These are phyloP conservation scores for Xanthia icteritia DNA, from an alignment of 2,888 invertebrate genomes.

Conservation along the genomic window DNA sequence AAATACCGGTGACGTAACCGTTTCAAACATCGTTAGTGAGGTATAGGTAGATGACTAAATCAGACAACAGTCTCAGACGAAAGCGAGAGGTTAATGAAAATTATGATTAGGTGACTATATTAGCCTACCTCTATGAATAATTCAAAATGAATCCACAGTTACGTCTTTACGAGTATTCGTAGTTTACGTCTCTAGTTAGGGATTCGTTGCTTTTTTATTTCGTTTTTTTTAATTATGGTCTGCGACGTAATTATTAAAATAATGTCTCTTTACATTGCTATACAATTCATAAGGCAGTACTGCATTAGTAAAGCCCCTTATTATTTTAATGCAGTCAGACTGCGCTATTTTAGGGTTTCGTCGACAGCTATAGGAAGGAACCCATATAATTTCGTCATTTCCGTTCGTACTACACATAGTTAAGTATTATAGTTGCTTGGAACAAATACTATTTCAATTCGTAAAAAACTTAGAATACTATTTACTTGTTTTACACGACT, in stretches of 20 bases:
- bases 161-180: background rate
- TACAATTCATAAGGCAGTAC: slow-evolving; percentile 3
- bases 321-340: slow-evolving; percentile 41
- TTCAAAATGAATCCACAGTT: slow-evolving; percentile 17
- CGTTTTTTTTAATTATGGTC: background rate
- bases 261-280: background rate
- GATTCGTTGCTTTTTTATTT: background rate
- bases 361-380: slow-evolving; percentile 45
- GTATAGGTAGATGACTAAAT: slow-evolving; percentile 49
- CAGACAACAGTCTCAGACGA: slow-evolving; percentile 36
- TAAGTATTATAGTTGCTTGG: slow-evolving; percentile 1
- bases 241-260: background rate
- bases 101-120: slow-evolving; percentile 47
- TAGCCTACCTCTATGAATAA: slow-evolving; percentile 46
- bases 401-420: slow-evolving; percentile 35
- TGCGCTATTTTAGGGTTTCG: slow-evolving; percentile 57
- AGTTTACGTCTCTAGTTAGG: background rate
- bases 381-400: slow-evolving; percentile 49
- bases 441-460: slow-evolving; percentile 15
- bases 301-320: slow-evolving; percentile 8
- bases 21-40: slow-evolving; percentile 40
- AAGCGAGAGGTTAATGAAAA: slow-evolving; percentile 52
- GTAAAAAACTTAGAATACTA: background rate
- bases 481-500: slow-evolving; percentile 2
- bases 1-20: slow-evolving; percentile 53